Conservation (phyloP, 2,113 vertebrate genomes). For the Emydocephalus ijimae region DNA sequence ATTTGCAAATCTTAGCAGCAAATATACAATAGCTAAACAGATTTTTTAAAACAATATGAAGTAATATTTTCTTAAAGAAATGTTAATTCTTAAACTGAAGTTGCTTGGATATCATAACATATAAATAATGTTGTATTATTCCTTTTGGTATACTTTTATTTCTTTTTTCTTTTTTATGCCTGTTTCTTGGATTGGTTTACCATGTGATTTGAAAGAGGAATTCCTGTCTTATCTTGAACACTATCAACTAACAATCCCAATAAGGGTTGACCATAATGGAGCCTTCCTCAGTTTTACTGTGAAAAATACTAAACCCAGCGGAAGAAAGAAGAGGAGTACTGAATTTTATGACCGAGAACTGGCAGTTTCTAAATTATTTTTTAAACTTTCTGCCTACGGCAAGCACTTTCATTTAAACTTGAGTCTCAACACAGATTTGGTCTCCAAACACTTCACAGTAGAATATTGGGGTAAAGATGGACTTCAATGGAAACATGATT, state of each 20-base stretch:
- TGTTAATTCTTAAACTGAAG: not conserved
- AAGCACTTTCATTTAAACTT: conserved; percentile 99
- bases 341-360: conserved; percentile 76
- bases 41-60: conserved; percentile 1
- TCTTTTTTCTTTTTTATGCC: conserved; percentile 73
- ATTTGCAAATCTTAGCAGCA: not conserved
- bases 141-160: conserved; percentile 70
- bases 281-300: conserved; percentile 97
- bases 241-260: conserved; percentile 93
- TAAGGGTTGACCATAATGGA: conserved; percentile 92
- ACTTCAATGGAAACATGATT: conserved; percentile 85
- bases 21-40: not conserved
- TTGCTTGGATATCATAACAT: conserved; percentile 45
- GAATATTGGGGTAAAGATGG: conserved; percentile 95
- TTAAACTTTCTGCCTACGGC: conserved; percentile 96
- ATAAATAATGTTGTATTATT: conserved; percentile 62
- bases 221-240: conserved; percentile 98
- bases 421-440: conserved; percentile 92
- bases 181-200: conserved; percentile 69
- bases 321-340: conserved; percentile 83
- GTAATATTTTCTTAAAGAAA: conserved; percentile 21
- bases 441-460: conserved; percentile 95
- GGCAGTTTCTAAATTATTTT: conserved; percentile 86
- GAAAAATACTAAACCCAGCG: conserved; percentile 87
- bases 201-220: conserved; percentile 88